Percentiles rank a stretch among this genome's conserved stretches.
phyloP scores from a whole-genome alignment of 30 jellyfish, hydroid and myxozoan genomes.

The Hydra vulgaris region DNA sequence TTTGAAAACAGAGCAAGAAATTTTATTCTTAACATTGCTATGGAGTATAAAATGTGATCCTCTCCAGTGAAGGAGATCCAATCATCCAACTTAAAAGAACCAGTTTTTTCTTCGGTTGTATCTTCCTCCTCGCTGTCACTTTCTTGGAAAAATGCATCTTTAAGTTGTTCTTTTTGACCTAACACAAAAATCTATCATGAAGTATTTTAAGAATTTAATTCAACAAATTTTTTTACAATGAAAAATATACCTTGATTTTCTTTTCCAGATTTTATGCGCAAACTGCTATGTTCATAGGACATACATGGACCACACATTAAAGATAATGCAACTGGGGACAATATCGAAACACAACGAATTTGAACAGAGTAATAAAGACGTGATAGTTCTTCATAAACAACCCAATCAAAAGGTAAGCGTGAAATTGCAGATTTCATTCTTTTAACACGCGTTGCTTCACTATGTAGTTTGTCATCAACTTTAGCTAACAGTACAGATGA shows the following conservation, averaged over 20 bases:
- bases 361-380: conserved; percentile 71
- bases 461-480: conserved; percentile 20
- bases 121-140: conserved; percentile 77
- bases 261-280: conserved; percentile 29
- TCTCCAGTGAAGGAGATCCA: conserved; percentile 90
- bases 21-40: conserved; percentile 47
- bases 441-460: conserved; percentile 31
- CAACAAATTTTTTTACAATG: neutral
- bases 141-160: conserved; percentile 34
- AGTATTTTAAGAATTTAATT: neutral
- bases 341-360: conserved; percentile 56
- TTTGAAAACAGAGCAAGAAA: conserved; percentile 52
- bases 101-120: conserved; percentile 25
- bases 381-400: conserved; percentile 75
- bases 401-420: conserved; percentile 74
- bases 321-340: conserved; percentile 74
- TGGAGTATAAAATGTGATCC: conserved; percentile 45
- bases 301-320: conserved; percentile 71
- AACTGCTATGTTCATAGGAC: conserved; percentile 47
- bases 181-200: neutral
- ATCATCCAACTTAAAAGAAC: conserved; percentile 61
- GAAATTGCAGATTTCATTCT: conserved; percentile 33
- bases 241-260: neutral
- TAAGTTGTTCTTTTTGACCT: conserved; percentile 8
- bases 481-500: conserved; percentile 64